Percentiles rank a stretch among this genome's conserved stretches.
Conservation (phyloP, 1,140 invertebrate genomes). For the Papilio helenus region DNA sequence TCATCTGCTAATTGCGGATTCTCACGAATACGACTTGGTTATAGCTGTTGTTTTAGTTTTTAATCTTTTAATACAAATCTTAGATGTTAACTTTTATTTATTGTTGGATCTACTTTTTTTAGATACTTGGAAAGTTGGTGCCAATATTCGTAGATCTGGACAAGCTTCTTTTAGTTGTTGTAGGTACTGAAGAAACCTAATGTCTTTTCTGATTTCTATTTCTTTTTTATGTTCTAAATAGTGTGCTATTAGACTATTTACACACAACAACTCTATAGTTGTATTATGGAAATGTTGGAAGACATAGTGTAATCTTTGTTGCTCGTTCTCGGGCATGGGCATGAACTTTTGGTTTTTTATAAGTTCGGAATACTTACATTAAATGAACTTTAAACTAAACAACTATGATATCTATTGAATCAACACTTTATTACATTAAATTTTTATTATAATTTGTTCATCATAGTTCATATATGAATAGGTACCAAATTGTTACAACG, state of each 20-base stretch:
- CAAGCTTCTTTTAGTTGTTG: too few species aligned
- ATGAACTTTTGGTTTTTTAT: not conserved
- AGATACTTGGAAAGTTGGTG: not conserved
- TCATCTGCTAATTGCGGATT: slow-evolving; percentile 50
- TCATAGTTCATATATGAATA: not conserved
- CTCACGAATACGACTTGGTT: slow-evolving; percentile 47
- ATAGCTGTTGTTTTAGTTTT: not conserved
- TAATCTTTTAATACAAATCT: slow-evolving; percentile 12
- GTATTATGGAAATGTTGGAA: too few species aligned
- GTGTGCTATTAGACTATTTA: too few species aligned
- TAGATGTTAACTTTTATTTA: slow-evolving; percentile 2
- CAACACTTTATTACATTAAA: slow-evolving; percentile 14
- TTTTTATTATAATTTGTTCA: not conserved
- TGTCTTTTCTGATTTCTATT: too few species aligned
- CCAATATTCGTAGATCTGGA: not conserved
- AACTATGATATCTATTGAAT: not conserved
- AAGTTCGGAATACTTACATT: not conserved
- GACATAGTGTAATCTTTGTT: too few species aligned
- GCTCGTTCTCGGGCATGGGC: not conserved
- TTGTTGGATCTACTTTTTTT: not conserved
- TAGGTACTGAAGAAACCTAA: too few species aligned
- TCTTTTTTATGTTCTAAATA: too few species aligned
- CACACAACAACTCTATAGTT: too few species aligned
- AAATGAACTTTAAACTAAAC: not conserved
- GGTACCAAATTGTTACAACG: slow-evolving; percentile 12